Base-by-base conservation (phyloP, 2,888 invertebrate species). In the Priocnemis perturbator region DNA sequence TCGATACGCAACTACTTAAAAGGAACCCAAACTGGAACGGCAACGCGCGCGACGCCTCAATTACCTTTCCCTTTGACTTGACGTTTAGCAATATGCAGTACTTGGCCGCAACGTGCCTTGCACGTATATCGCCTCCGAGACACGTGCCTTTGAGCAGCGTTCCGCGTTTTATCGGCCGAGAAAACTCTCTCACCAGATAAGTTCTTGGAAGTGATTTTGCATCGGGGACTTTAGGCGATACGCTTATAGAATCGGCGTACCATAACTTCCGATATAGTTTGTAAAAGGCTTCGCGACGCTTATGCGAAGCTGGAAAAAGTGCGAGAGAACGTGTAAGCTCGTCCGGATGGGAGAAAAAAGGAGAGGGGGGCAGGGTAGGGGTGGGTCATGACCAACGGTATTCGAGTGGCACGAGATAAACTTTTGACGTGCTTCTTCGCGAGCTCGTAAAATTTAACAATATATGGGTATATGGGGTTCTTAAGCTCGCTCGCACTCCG, bases 361-460 rank as follows among this genome's bases (percentile, higher is more conserved):
- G 1, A 19, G 14, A 9, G 0, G 17, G 19, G 4, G 19, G 5
- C 15, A 47, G 5, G 17, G 30, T 0, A 9, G 47, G 52, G 30
- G 11, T 30, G 14, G 60, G 3, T 37, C 26, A 60, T 57, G 37
- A 57, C 26, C 47, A 53, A 52, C 21, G 47, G 30, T 26, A 50
- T 45, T 48, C 56, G 17, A 26, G 57, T 26, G 56, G 44, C 21
- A 15, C 9, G 59, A 44, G 48, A 59, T 55, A 55, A 55, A 59
- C 59, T 66, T 62, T 48, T 23, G n/a, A 68, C 23, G 47, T 23
- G 19, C 58, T 23, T 47, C 52, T 50, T 48, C 14, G 15, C 9
- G 61, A 48, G 14, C 58, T 62, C 55, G 50, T 69, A 69, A 69
- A 66, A 30, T 37, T 64, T 64, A 44, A 64, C 50, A 45, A n/a